These are phyloP conservation scores for Campopleginae sp. DNA, from an alignment of 2,888 invertebrate genomes.

Conservation along the genomic window DNA sequence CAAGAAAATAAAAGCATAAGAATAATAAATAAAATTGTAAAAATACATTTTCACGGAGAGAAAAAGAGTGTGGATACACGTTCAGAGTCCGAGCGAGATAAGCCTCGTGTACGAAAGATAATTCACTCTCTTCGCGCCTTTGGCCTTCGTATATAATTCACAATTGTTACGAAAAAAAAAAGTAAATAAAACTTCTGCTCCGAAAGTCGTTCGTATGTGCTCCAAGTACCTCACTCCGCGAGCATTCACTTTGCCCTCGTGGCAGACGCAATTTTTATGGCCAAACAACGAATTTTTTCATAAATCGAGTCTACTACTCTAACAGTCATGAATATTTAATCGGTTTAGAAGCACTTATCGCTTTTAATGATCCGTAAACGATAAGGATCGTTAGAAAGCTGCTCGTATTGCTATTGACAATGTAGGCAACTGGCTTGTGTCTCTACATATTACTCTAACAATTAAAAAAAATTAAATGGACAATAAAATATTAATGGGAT, in stretches of 20 bases:
- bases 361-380: slow-evolving; percentile 53
- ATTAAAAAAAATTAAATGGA: neutral
- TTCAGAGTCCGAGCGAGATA: slow-evolving; percentile 26
- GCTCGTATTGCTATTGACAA: neutral
- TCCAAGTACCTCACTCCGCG: neutral
- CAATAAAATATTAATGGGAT: neutral
- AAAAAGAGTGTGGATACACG: slow-evolving; percentile 10
- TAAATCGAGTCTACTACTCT: neutral
- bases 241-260: slow-evolving; percentile 40
- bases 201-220: slow-evolving; percentile 34
- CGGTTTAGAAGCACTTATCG: slow-evolving; percentile 49
- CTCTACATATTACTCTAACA: neutral
- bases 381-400: slow-evolving; percentile 20
- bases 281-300: slow-evolving; percentile 36
- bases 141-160: slow-evolving; percentile 58
- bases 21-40: slow-evolving; percentile 10
- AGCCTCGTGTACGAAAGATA: slow-evolving; percentile 40
- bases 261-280: slow-evolving; percentile 32
- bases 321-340: slow-evolving; percentile 59
- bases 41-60: slow-evolving; percentile 3
- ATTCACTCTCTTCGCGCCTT: slow-evolving; percentile 45
- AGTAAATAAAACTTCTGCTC: slow-evolving; percentile 23
- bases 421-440: neutral
- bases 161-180: slow-evolving; percentile 51
- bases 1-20: slow-evolving; percentile 4